Base-by-base conservation (phyloP, 2,888 invertebrate genomes). In the Sphinx pinastri region DNA sequence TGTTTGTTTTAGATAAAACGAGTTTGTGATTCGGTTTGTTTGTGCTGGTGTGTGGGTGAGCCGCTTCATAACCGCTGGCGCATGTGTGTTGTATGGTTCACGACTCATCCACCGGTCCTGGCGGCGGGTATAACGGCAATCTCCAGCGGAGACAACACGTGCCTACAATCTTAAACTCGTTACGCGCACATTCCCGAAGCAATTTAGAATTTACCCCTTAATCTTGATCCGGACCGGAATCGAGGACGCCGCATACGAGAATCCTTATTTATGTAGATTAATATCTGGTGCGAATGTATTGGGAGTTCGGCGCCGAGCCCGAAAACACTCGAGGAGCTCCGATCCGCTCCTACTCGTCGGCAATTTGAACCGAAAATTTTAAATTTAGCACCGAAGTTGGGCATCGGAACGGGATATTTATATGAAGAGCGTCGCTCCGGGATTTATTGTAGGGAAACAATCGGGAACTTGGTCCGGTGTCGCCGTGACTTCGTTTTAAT, bases 401-500 rank as follows among this genome's bases (percentile, higher is more conserved):
- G 73, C 82, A 72, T 78, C 76, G 73, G 78, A 75, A 78, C 77
- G 78, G 83, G 88, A 89, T 93, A 92, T 92, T 91, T 92, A 91
- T 92, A 93, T 91, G 88, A 83, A 63, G 79, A 75, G 85, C 85
- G 85, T 81, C 79, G 85, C 79, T 81, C 88, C 82, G 85, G 90
- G 91, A 92, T 92, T 93, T 92, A 91, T 91, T 91, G 92, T 91
- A 88, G 76, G 85, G 86, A 87, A 91, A 93, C 91, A 92, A 92
- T 92, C 88, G 88, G 82, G 83, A 92, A 92, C 87, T 93, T 90
- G 87, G 91, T 89, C 92, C 88, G 82, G 85, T 89, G 81, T 85
- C 89, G 90, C 85, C 89, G 88, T 90, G 92, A 93, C 93, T 93
- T 92, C 91, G 89, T 94, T 94, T 94, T 94, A 94, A 94, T 94